Evolutionary conservation across 2,113 vertebrate genomes (phyloP).

Genomic region (Dasyprocta punctata): DNA sequence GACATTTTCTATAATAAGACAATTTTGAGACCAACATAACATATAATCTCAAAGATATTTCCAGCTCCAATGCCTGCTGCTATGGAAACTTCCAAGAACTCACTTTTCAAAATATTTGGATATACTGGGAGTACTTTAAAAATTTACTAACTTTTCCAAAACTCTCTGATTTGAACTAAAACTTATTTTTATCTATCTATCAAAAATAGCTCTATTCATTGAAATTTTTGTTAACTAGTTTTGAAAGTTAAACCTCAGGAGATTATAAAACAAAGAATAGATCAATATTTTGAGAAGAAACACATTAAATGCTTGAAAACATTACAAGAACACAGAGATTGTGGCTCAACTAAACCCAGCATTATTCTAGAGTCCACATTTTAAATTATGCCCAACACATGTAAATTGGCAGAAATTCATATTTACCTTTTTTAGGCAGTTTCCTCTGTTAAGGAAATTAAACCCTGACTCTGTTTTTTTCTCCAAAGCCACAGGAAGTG

Average conservation of each 20-base stretch:
- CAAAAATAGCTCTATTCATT: not conserved
- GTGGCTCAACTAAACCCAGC: not conserved
- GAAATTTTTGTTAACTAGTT: conserved; percentile 42
- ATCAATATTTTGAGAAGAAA: conserved; percentile 9
- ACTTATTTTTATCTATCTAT: conserved; percentile 41
- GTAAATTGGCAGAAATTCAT: not conserved
- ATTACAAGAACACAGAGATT: not conserved
- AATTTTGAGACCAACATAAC: conserved; percentile 62
- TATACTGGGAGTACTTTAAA: conserved; percentile 49
- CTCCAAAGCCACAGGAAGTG: not conserved
- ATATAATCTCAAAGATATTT: conserved; percentile 73
- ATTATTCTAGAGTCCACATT: not conserved
- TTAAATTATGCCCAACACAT: not conserved
- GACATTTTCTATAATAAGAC: conserved; percentile 76
- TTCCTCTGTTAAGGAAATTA: not conserved
- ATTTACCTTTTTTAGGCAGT: not conserved
- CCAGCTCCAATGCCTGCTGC: conserved; percentile 65
- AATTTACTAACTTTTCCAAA: conserved; percentile 67
- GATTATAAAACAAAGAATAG: not conserved
- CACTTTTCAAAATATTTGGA: conserved; percentile 76
- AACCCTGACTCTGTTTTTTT: not conserved
- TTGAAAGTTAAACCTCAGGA: not conserved
- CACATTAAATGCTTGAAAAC: conserved; percentile 22
- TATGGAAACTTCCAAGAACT: conserved; percentile 67
- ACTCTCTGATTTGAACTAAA: conserved; percentile 44